A percentile compares a stretch with the other conserved stretches of the same genome.
Conservation (phyloP, 2,888 invertebrate species). For the Lapara coniferarum region DNA sequence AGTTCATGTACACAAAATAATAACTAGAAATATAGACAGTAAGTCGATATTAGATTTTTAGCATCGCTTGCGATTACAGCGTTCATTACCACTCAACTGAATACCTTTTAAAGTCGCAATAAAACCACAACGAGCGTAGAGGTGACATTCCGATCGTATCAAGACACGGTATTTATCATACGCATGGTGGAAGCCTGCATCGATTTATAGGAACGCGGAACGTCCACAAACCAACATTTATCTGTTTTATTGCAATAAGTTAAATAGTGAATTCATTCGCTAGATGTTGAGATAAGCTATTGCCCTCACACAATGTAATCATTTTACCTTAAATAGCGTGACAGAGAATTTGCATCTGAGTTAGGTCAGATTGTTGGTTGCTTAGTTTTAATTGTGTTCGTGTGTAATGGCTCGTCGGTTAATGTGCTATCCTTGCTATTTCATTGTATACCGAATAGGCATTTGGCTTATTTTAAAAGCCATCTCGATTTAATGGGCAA, state of each 20-base stretch:
- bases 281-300: conserved; percentile 76
- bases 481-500: conserved; percentile 71
- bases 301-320: conserved; percentile 79
- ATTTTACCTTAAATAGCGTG: conserved; percentile 79
- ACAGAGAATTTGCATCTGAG: conserved; percentile 78
- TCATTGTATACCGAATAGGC: conserved; percentile 75
- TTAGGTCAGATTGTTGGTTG: conserved; percentile 59
- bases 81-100: conserved; percentile 50
- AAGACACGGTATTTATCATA: conserved; percentile 61
- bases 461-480: conserved; percentile 57
- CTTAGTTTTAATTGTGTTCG: conserved; percentile 71
- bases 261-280: conserved; percentile 72
- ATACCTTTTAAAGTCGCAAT: conserved; percentile 47
- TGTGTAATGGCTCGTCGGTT: conserved; percentile 53
- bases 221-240: conserved; percentile 67
- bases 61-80: conserved; percentile 33
- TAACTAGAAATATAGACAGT: not conserved
- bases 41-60: conserved; percentile 10
- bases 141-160: conserved; percentile 55
- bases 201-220: conserved; percentile 76
- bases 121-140: conserved; percentile 51
- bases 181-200: conserved; percentile 50
- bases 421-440: conserved; percentile 74
- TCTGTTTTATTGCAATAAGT: conserved; percentile 81
- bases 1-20: not conserved